phyloP scores from a whole-genome alignment of 2,113 vertebrate species.

The Clarias macrocephalus region DNA sequence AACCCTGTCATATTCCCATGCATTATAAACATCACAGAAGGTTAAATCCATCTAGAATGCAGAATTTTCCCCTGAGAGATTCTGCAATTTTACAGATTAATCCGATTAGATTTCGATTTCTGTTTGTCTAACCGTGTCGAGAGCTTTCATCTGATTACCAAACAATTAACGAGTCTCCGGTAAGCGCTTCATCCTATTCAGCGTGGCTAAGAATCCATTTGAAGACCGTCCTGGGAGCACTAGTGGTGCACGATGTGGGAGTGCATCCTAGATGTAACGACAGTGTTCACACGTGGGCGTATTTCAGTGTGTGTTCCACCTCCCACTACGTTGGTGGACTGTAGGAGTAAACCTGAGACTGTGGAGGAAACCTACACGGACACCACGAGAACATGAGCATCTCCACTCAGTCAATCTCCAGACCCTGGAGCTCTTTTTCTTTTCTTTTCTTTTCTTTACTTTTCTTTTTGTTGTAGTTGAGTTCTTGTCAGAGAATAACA shows the following conservation, averaged over 20 bases:
- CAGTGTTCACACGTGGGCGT: neutral
- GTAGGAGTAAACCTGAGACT: neutral
- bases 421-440: neutral
- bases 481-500: neutral
- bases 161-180: neutral
- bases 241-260: neutral
- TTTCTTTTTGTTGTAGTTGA: neutral
- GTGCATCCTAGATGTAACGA: neutral
- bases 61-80: neutral
- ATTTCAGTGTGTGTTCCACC: neutral
- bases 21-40: neutral
- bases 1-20: too few relatives aligned
- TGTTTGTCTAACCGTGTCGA: neutral
- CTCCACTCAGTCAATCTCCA: neutral
- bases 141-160: neutral
- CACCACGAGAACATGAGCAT: neutral
- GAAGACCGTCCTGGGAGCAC: too few relatives aligned
- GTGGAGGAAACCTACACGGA: neutral
- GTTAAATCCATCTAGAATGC: neutral
- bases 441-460: neutral
- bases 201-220: neutral
- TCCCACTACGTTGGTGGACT: neutral
- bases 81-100: slow-evolving; percentile 5
- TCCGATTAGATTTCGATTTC: neutral
- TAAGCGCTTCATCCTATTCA: neutral